Conservation (phyloP, 2,797 vertebrate species). For the Borostomias antarcticus region DNA sequence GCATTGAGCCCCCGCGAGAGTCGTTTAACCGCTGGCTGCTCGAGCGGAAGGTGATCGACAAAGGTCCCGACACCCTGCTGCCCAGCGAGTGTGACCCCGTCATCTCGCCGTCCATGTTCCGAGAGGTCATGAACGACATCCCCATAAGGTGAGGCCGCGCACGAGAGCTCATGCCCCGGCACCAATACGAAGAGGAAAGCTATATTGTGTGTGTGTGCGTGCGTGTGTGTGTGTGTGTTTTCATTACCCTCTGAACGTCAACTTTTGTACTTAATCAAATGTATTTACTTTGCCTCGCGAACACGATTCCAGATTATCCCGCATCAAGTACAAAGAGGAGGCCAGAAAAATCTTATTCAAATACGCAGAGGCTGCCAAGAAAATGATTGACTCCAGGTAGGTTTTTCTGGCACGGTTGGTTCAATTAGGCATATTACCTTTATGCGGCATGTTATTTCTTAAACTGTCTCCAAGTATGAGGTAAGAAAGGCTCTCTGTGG, state of each 20-base stretch:
- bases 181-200: too few species aligned
- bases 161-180: neutral
- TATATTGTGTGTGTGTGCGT: too few species aligned
- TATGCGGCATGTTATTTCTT: neutral
- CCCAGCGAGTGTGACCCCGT: slow-evolving; percentile 93
- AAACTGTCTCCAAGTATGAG: neutral
- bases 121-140: slow-evolving; percentile 99
- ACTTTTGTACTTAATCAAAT: neutral
- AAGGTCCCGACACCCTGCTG: slow-evolving; percentile 90
- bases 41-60: slow-evolving; percentile 94
- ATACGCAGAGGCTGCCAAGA: slow-evolving; percentile 94
- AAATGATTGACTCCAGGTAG: slow-evolving; percentile 97
- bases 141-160: slow-evolving; percentile 87
- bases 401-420: neutral
- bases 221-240: neutral
- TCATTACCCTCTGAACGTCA: neutral
- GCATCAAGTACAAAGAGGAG: slow-evolving; percentile 98
- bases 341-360: slow-evolving; percentile 94
- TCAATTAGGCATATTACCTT: too few species aligned
- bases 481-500: neutral
- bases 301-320: slow-evolving; percentile 94
- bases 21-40: slow-evolving; percentile 98
- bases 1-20: slow-evolving; percentile 94
- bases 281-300: neutral
- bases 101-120: slow-evolving; percentile 97